Evolutionary conservation across 1,140 invertebrate species (phyloP).

Genomic region (Drosophila arawakana): DNA sequence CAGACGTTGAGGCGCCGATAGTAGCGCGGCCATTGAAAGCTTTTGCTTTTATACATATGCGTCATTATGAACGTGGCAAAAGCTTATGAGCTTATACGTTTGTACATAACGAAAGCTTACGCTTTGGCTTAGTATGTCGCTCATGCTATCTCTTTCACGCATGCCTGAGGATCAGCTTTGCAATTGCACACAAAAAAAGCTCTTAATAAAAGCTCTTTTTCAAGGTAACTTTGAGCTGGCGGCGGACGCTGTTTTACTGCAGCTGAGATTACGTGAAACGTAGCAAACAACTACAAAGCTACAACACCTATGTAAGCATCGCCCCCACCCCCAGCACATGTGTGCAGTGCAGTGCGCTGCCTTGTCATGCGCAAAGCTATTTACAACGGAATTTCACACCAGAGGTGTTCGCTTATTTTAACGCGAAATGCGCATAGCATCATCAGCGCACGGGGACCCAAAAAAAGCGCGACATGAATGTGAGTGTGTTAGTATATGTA

Average conservation of each 20-base stretch:
- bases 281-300: neutral
- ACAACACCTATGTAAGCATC: too few species aligned
- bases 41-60: conserved; percentile 38
- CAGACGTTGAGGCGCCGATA: conserved; percentile 66
- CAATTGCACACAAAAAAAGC: neutral
- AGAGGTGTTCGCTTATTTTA: conserved; percentile 52
- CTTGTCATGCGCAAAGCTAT: conserved; percentile 32
- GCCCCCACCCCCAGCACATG: neutral
- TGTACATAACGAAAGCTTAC: conserved; percentile 15
- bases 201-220: conserved; percentile 21
- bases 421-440: conserved; percentile 51
- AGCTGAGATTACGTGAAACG: conserved; percentile 16
- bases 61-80: conserved; percentile 55
- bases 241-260: neutral
- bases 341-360: neutral
- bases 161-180: conserved; percentile 11
- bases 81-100: conserved; percentile 34
- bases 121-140: neutral
- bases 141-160: neutral
- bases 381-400: conserved; percentile 63
- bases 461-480: conserved; percentile 6
- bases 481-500: neutral
- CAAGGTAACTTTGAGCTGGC: neutral
- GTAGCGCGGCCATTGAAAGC: conserved; percentile 35
- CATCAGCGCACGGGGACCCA: conserved; percentile 8